A percentile compares a stretch with the other conserved stretches of the same genome.
These are phyloP conservation scores for Popillia japonica DNA, from an alignment of 1,140 invertebrate genomes.

Conservation along the genomic window DNA sequence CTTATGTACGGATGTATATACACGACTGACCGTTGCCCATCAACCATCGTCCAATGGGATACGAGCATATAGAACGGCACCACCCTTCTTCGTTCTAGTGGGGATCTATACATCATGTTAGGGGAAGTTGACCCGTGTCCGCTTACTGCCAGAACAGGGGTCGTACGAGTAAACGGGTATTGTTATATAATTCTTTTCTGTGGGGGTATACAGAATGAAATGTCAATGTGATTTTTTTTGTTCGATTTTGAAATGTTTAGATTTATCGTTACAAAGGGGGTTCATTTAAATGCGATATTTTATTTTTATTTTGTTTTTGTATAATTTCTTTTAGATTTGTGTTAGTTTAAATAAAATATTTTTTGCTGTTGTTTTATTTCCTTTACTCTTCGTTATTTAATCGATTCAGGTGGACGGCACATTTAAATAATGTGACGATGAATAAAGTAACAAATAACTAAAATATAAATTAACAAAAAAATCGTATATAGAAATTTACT, in stretches of 20 bases:
- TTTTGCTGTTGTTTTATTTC: slow-evolving; percentile 27
- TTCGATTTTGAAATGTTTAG: not conserved
- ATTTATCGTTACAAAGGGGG: not conserved
- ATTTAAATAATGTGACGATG: no score
- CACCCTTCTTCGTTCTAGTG: slow-evolving; percentile 23
- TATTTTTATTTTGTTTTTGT: not conserved
- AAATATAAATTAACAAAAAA: no score
- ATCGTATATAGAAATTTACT: no score
- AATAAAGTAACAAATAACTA: no score
- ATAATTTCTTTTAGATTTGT: slow-evolving; percentile 26
- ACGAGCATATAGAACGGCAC: slow-evolving; percentile 1
- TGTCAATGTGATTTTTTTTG: not conserved
- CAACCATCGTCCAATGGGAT: slow-evolving; percentile 23
- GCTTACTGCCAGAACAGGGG: not conserved
- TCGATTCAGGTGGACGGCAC: no score
- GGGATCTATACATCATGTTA: slow-evolving; percentile 33
- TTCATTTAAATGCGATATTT: not conserved
- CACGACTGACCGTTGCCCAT: slow-evolving; percentile 9
- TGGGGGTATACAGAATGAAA: not conserved
- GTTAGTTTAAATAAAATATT: not conserved
- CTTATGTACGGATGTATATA: slow-evolving; percentile 4
- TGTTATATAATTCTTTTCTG: not conserved
- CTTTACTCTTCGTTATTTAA: no score
- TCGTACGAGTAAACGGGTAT: not conserved
- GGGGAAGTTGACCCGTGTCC: slow-evolving; percentile 41